Conservation (phyloP, 2,797 vertebrate species). For the Rhadinocentrus ornatus region DNA sequence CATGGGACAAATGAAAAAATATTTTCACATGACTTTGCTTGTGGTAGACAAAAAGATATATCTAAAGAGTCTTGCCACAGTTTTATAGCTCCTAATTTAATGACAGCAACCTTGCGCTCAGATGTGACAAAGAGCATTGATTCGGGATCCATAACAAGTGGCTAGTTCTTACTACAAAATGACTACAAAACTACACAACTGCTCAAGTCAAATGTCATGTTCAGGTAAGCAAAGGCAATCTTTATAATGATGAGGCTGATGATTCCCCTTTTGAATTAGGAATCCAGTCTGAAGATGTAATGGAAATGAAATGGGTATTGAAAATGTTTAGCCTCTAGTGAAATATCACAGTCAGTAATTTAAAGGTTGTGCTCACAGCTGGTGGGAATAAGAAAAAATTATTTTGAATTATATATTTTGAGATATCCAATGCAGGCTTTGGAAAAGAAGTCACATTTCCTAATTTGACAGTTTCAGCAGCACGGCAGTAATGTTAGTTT, state of each 20-base stretch:
- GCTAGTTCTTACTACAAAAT: constrained; percentile 5
- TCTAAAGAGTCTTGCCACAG: background rate
- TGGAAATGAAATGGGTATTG: constrained; percentile 19
- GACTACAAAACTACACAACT: constrained; percentile 13
- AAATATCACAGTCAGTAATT: background rate
- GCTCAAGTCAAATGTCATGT: constrained; percentile 13
- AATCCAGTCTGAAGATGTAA: constrained; percentile 5
- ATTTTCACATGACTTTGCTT: background rate
- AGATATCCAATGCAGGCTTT: background rate
- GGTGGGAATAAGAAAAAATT: background rate
- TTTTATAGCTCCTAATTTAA: constrained; percentile 6
- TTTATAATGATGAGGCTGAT: background rate
- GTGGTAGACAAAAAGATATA: background rate
- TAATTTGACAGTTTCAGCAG: background rate
- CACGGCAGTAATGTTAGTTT: background rate
- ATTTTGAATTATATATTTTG: constrained; percentile 9
- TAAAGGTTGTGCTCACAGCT: constrained; percentile 3
- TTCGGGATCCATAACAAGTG: constrained; percentile 16
- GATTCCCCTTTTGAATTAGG: constrained; percentile 25
- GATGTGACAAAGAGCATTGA: constrained; percentile 2
- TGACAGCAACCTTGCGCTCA: background rate
- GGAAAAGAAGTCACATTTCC: background rate
- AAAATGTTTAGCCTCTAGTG: constrained; percentile 9
- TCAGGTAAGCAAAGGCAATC: constrained; percentile 19
- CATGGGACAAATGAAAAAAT: background rate